Evolutionary conservation across 2,888 invertebrate species (phyloP), one percentile per base, ranked within the genome.

Genomic region (Hydropsyche betteni): DNA sequence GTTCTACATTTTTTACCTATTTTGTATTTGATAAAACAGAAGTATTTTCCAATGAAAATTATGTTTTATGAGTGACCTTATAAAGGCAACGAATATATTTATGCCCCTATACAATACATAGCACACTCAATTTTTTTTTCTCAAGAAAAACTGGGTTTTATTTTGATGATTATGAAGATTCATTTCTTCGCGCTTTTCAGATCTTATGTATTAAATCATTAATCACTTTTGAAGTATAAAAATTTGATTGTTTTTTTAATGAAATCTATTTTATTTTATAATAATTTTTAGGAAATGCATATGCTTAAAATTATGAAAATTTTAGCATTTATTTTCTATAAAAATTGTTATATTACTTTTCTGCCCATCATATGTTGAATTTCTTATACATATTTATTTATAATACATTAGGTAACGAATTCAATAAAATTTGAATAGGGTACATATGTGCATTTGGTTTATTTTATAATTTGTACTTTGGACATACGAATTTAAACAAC

Each of bases 51-150:
- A 70, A 71, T 58, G 64, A 64, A 73, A 68, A 68, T 68, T 74
- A 34, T 68, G 74, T 61, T 72, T 53, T 68, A 68, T 52, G 78
- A 78, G 78, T 78, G 78, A 78, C 78, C 76, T 78, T 76, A 77
- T 69, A 36, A 53, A 55, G 75, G 78, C 78, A 78, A 78, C 78
- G 78, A 78, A 78, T 51, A 53, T 75, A 68, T 24, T 16, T 53
- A 53, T 71, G 51, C 36, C 51, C 24, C 5, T 51, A 50, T 33
- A 24, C n/a, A 34, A 14, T 12, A 68, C 33, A 68, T 6, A 68
- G n/a, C n/a, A 7, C 7, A 24, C 24, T 24, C 7, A 12, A 10
- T 24, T 33, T 68, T 12, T 8, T 44, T 10, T 44, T 44, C 10
- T 44, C 44, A 10, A 44, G 10, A 44, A 8, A 10, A 44, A 44